A percentile compares a stretch with the other conserved stretches of the same genome.
phyloP scores from a whole-genome alignment of 1,140 invertebrate species.

The Cotesia typhae region DNA sequence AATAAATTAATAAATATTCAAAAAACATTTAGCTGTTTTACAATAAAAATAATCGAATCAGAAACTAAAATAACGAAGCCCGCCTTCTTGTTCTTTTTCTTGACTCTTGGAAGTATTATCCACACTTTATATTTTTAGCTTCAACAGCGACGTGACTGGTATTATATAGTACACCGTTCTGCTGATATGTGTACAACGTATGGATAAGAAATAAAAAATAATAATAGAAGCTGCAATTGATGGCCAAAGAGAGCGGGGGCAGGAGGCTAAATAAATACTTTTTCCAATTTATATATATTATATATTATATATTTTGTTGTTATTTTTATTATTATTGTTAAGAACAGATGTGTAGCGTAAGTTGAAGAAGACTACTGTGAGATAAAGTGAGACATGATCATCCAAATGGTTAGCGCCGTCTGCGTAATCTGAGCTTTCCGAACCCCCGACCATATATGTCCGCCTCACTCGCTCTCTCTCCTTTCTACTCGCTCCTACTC shows the following conservation, averaged over 20 bases:
- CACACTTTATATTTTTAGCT: slow-evolving; percentile 52
- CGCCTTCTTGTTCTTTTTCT: slow-evolving; percentile 29
- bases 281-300: too few relatives aligned
- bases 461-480: slow-evolving; percentile 51
- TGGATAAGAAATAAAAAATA: not conserved
- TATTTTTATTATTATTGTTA: too few relatives aligned
- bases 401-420: slow-evolving; percentile 58
- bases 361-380: not conserved
- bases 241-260: not conserved
- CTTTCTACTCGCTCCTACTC: slow-evolving; percentile 31
- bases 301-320: too few relatives aligned
- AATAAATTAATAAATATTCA: too few relatives aligned
- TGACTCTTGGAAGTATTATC: slow-evolving; percentile 30
- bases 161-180: not conserved
- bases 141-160: slow-evolving; percentile 30
- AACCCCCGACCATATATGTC: slow-evolving; percentile 66
- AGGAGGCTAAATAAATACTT: not conserved
- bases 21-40: not conserved
- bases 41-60: slow-evolving; percentile 55
- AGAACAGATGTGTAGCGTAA: too few relatives aligned
- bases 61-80: slow-evolving; percentile 58
- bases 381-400: slow-evolving; percentile 45
- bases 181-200: not conserved
- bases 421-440: slow-evolving; percentile 61
- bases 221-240: not conserved